Base-by-base conservation (phyloP, 2,113 vertebrate species). In the Grantiella picta region DNA sequence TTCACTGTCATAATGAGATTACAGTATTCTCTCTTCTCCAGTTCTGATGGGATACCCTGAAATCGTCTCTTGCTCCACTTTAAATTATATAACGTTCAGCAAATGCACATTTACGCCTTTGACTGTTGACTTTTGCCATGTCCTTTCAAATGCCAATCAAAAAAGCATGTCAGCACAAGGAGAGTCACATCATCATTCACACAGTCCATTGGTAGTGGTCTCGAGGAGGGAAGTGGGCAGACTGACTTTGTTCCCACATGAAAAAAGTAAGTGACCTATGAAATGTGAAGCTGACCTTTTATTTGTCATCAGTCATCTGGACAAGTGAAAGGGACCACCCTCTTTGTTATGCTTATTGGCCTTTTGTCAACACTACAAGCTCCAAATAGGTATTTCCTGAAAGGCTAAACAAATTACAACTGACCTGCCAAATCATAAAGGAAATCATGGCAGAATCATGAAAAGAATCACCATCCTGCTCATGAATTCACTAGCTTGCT, bases 261-360 rank as follows among this genome's bases (percentile, higher is more conserved):
- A 95, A 98, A 97, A 96, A 90, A 91, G 82, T 95, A 95, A 96
- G 88, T 98, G 98, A 98, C 96, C 98, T 95, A 96, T 97, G 97
- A 97, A 98, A 97, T 97, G 97, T 86, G 60, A 96, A 95, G 92
- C 64, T 97, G 97, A 97, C 98, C 98, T 98, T 97, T 96, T 96
- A 94, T 96, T 98, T 98, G 97, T 97, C 92, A 90, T 70, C 65
- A 71, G 91, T 96, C 96, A 92, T 97, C 84, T 93, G 86, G 90
- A 94, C 94, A 97, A 97, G 82, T 85, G 94, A 96, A 90, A 97
- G 88, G 91, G 66, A 88, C 96, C 97, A 90, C 97, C 96, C 94
- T 95, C 92, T 96, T 96, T 94, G 96, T 97, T 98, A 98, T 95
- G 92, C 23, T 86, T 97, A 97, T 98, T 97, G 93, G 94, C 63